Base-by-base conservation (phyloP, 2,113 vertebrate species). In the Loxodonta africana region DNA sequence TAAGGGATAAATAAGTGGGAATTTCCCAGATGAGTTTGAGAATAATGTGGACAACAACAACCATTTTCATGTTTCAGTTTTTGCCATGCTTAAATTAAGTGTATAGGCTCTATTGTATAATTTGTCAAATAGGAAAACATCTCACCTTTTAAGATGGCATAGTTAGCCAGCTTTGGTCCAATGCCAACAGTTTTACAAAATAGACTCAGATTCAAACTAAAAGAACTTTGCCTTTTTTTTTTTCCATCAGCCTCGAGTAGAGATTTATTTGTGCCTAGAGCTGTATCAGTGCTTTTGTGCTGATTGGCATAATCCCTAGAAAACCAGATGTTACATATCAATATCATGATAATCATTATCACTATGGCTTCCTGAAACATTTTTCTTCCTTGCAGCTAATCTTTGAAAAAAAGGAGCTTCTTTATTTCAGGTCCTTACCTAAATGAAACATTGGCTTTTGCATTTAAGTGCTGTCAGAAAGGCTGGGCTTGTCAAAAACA, bases 401-500 rank as follows among this genome's bases (percentile, higher is more conserved):
- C 53, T 95, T 91, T 83, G 23, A 21, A 57, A 60, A 86, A 89
- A 71, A 12, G 11, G 33, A 82, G 67, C 17, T 41, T 93, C 69
- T 21, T 90, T 76, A 77, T 44, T 94, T 93, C 51, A 69, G 71
- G 46, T 97, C 25, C 73, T 94, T 76, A 60, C 37, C 60, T 96
- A 67, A 60, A 83, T 0, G 71, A 84, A 44, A 57, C 67, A 69
- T 93, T 96, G 90, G 71, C 81, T 96, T 97, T 95, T 67, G 28
- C n/a, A 63, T 18, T 74, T 91, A 41, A 15, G 4, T 1, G 30
- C 63, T 77, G 25, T 82, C 77, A 77, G 85, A 82, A 53, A 62
- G 6, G 4, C 60, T 48, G 11, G 67, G 67, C 33, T 30, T 78
- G 73, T 33, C 67, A n/a, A 71, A 10, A 26, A n/a, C 10, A 71